phyloP scores from a whole-genome alignment of 2,113 vertebrate genomes.

The Balaeniceps rex region DNA sequence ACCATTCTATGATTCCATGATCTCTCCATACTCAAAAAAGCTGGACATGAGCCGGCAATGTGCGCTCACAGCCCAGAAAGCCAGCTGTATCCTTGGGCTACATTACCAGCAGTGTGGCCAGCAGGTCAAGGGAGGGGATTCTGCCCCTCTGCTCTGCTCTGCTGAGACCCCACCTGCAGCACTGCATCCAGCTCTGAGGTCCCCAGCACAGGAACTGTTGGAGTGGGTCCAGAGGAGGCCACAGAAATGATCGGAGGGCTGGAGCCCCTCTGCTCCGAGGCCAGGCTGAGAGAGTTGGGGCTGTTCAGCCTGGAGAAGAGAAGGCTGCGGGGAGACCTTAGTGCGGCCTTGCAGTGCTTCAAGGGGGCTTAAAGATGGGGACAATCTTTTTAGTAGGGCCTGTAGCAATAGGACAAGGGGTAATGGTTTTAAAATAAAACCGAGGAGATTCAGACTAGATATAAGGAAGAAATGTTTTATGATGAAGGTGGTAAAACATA shows the following conservation, averaged over 20 bases:
- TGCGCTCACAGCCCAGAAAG: neutral
- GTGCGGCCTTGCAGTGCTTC: rapidly evolving
- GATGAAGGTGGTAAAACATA: rapidly evolving
- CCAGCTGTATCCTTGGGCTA: neutral
- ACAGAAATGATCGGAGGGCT: too few species aligned
- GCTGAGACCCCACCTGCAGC: neutral
- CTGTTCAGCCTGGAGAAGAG: neutral
- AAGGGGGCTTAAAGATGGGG: too few species aligned
- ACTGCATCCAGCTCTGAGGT: rapidly evolving
- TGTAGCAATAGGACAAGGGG: neutral
- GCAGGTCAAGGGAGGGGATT: neutral
- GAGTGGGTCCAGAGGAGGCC: neutral
- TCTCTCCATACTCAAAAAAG: too few species aligned
- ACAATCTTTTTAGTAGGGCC: neutral
- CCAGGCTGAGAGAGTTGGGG: neutral
- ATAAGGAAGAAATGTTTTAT: neutral
- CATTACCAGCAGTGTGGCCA: neutral
- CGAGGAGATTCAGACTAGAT: neutral
- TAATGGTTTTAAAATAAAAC: neutral
- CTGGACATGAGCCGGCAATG: too few species aligned
- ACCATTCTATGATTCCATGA: too few species aligned
- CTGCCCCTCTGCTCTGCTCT: neutral
- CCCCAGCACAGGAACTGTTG: too few species aligned
- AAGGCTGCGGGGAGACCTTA: neutral
- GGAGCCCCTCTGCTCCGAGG: too few species aligned